phyloP scores from a whole-genome alignment of 2,797 vertebrate species.

The Remorina albescens region DNA sequence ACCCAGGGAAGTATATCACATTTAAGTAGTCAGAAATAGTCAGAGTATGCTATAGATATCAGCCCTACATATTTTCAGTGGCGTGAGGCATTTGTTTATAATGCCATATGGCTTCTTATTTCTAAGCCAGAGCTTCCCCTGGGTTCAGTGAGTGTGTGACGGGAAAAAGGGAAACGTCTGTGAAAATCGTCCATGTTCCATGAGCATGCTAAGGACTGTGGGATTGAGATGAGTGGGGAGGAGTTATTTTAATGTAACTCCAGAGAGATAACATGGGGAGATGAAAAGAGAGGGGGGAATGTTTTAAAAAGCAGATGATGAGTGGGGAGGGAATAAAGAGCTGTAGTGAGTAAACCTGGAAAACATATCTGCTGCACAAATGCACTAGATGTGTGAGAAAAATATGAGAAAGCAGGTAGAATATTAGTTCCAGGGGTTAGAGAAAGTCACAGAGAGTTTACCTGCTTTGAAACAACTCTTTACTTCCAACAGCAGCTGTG shows the following conservation, averaged over 20 bases:
- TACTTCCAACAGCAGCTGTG: slow-evolving; percentile 34
- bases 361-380: slow-evolving; percentile 27
- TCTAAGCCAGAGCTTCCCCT: slow-evolving; percentile 43
- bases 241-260: slow-evolving; percentile 36
- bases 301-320: slow-evolving; percentile 5
- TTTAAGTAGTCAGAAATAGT: slow-evolving; percentile 32
- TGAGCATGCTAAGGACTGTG: slow-evolving; percentile 46
- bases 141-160: slow-evolving; percentile 34
- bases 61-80: slow-evolving; percentile 34
- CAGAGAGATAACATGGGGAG: slow-evolving; percentile 16
- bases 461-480: slow-evolving; percentile 57
- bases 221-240: slow-evolving; percentile 17
- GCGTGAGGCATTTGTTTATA: slow-evolving; percentile 32
- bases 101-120: slow-evolving; percentile 60
- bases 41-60: slow-evolving; percentile 26
- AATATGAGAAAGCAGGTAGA: background rate
- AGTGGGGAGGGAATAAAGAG: slow-evolving; percentile 9
- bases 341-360: slow-evolving; percentile 8
- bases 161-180: slow-evolving; percentile 32
- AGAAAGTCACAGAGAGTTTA: slow-evolving; percentile 36
- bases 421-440: slow-evolving; percentile 39
- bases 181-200: slow-evolving; percentile 56
- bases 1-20: slow-evolving; percentile 35
- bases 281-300: slow-evolving; percentile 16
- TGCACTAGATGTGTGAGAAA: background rate